Evolutionary conservation across 2,888 invertebrate genomes (phyloP), one percentile per base, ranked within the genome.

Genomic region (Hypomecis atomaria): DNA sequence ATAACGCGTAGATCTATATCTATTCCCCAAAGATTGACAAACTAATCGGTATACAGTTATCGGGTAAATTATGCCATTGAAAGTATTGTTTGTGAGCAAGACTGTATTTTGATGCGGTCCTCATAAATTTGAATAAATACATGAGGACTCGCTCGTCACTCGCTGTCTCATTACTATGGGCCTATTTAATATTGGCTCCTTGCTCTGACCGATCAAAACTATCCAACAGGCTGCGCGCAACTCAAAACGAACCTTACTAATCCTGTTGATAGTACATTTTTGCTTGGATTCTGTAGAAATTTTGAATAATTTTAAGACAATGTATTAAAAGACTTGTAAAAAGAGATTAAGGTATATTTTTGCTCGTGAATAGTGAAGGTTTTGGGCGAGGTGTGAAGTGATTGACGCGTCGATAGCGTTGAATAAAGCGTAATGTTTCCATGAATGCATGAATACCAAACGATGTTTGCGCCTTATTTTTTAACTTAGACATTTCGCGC

Each of bases 381-480:
- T 58, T 55, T 38, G 62, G 62, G 52, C 50, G 65, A 79, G 79
- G 83, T 78, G 79, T 76, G 76, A 78, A 78, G 74, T 83, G 85
- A 86, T 85, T 82, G 85, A 86, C 84, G 82, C 77, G 73, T 71
- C 81, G 78, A 81, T 81, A 79, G 66, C 71, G 79, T 79, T 79
- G 81, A 78, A 82, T 84, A 79, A 79, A 76, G 73, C 75, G 76
- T 74, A 78, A 78, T 75, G 81, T 77, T 80, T 79, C 78, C 81
- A 84, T 85, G 85, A 83, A 85, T 86, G 77, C 75, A 86, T 87
- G 82, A 87, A 87, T 88, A 86, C 71, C 78, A 77, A 83, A 79
- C 67, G 72, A 67, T 77, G 77, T 76, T 78, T 76, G 75, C 71
- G 71, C 74, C 71, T 75, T 71, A 72, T 72, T 66, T 75, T 76